Base-by-base conservation (phyloP, 2,797 vertebrate species). In the Siniperca scherzeri region DNA sequence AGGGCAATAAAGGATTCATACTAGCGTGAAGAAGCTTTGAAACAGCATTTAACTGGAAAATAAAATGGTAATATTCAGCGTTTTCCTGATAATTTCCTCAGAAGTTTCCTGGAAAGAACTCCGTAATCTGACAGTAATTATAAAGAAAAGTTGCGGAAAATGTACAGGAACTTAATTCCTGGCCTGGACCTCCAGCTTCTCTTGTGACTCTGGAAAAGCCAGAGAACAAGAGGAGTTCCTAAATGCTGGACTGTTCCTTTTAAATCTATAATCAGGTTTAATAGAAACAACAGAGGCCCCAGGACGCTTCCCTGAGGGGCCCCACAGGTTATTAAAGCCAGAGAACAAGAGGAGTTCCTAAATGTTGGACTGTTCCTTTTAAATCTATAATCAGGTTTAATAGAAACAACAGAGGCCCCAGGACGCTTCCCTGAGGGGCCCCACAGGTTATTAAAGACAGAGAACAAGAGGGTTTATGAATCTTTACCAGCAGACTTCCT, bases 351-450 rank as follows among this genome's bases (percentile, higher is more conserved):
- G 9, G 4, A 36, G 13, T 36, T 27, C 4, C 0, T 46, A 21
- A 38, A 52, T 7, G 7, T 22, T 48, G 3, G 30, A 42, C 22
- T 22, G 30, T 17, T 53, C n/a, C 2, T 55, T 30, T 56, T 12
- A n/a, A 36, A 38, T 13, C 48, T 56, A 21, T 11, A n/a, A 27
- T 57, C 1, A 52, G 57, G 5, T 36, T 25, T 52, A 5, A 30
- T 22, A 4, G 17, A 76, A 64, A 48, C 38, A 53, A 0, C 1
- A 11, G 71, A 25, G 38, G n/a, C 9, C 21, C 75, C 19, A 19
- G 67, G 66, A 78, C 0, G 19, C 27, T 14, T 36, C 53, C 77
- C 55, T 77, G 77, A 50, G 52, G 59, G 27, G n/a, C 70, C 40
- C 60, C 66, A 50, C 6, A 0, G 21, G 11, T 44, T 3, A 27